A percentile compares a stretch with the other conserved stretches of the same genome.
These are phyloP conservation scores for Physocephala rufipes DNA, from an alignment of 2,888 invertebrate species.

Conservation along the genomic window DNA sequence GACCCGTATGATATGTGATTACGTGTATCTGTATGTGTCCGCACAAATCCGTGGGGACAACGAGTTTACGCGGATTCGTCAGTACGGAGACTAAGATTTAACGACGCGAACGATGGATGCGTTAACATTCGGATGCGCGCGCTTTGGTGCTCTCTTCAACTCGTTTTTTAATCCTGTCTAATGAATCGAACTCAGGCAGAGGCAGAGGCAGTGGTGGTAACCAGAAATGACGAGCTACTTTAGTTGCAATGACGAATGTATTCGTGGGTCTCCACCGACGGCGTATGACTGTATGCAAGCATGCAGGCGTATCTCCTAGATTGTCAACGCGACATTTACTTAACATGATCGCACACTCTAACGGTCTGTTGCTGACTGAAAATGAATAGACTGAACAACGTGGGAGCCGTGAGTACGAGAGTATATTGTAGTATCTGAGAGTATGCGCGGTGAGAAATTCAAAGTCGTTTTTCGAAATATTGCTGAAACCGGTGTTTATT, in stretches of 20 bases:
- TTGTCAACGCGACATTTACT: slow-evolving; percentile 38
- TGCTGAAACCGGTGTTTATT: not conserved
- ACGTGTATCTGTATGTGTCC: slow-evolving; percentile 25
- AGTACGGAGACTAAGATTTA: slow-evolving; percentile 15
- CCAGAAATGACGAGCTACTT: not conserved
- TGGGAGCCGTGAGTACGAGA: slow-evolving; percentile 34
- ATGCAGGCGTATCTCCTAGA: slow-evolving; percentile 14
- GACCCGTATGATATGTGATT: too few relatives aligned
- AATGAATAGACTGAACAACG: slow-evolving; percentile 6
- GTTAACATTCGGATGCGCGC: slow-evolving; percentile 25
- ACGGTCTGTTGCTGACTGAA: slow-evolving; percentile 61
- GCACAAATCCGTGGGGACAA: slow-evolving; percentile 34
- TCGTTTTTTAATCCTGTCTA: not conserved
- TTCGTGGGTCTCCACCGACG: slow-evolving; percentile 1
- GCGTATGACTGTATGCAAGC: slow-evolving; percentile 20
- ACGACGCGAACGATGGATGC: slow-evolving; percentile 14
- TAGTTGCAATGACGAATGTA: slow-evolving; percentile 27
- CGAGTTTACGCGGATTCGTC: slow-evolving; percentile 24
- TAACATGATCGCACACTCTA: slow-evolving; percentile 59
- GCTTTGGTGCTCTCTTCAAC: slow-evolving; percentile 16
- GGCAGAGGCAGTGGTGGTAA: not conserved
- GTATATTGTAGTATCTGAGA: slow-evolving; percentile 13
- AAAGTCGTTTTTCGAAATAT: not conserved
- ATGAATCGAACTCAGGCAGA: slow-evolving; percentile 2
- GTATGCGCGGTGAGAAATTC: slow-evolving; percentile 12